Evolutionary conservation across 1,140 invertebrate genomes (phyloP), one percentile per base, ranked within the genome.

Genomic region (Apis dorsata): DNA sequence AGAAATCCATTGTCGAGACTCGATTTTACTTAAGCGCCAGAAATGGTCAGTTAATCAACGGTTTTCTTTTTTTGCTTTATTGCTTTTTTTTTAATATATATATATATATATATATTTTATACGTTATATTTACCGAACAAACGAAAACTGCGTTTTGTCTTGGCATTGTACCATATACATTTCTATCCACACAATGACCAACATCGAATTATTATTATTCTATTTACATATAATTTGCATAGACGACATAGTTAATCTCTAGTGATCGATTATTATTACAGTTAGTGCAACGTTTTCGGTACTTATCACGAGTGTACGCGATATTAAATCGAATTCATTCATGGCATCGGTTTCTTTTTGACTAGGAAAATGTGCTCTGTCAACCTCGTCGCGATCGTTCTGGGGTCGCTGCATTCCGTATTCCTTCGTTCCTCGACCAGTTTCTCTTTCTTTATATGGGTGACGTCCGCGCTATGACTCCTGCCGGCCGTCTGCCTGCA

Each of bases 321-420:
- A 28, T 19, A 21, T 73, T 17, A 28, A 75, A 44, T 44, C 44
- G 28, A 28, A 70, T 51, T 60, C 59, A 57, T 84, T 87, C 78
- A 88, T n/a, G 79, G 82, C 72, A 87, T 81, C 72, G 87, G 71
- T 87, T 71, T 83, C 70, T 88, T 88, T 88, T 72, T 83, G 79
- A 87, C 85, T 79, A 88, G 77, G 83, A 87, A 87, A 87, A 88
- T 82, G 86, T 88, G 85, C 83, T 80, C 76, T 53, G 79, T 83
- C 86, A 88, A 88, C 87, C 87, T 88, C 79, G 84, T 86, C 59
- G 87, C 84, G 84, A 88, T 85, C 15, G 62, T 70, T 69, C 84
- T 73, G 51, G 84, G 57, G 24, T 89, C 88, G 73, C 87, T 77
- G 84, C 86, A 89, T 12, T 90, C 89, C 51, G 89, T 90, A 65